Evolutionary conservation across 2,113 vertebrate species (phyloP).

Genomic region (Laticauda colubrina): DNA sequence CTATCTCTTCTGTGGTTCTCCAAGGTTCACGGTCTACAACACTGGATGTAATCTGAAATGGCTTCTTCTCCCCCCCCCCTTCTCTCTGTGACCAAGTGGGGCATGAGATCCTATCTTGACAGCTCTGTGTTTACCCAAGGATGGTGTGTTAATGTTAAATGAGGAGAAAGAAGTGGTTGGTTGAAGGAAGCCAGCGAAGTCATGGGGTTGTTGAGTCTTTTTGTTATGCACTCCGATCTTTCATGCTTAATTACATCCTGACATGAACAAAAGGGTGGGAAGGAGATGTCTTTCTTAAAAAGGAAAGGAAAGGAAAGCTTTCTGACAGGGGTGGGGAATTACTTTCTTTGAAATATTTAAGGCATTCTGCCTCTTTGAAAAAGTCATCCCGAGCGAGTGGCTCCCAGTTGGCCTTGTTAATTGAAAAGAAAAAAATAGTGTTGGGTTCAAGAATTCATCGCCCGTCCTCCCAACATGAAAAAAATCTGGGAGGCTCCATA

Average conservation of each 20-base stretch:
- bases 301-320: neutral
- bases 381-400: constrained; percentile 22
- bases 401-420: constrained; percentile 32
- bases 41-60: neutral
- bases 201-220: neutral
- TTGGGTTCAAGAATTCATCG: neutral
- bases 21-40: neutral
- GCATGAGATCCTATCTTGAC: neutral
- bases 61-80: neutral
- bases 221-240: constrained; percentile 37
- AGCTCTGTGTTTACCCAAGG: constrained; percentile 14
- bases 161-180: constrained; percentile 5
- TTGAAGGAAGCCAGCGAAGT: fast-evolving
- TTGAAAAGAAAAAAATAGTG: neutral
- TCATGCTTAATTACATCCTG: constrained; percentile 61
- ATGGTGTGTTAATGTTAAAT: constrained; percentile 47
- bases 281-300: constrained; percentile 19
- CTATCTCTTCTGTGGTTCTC: neutral
- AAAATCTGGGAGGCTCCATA: neutral
- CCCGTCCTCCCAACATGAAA: neutral
- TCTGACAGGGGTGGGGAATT: constrained; percentile 26
- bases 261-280: constrained; percentile 14
- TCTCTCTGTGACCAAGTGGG: neutral
- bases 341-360: constrained; percentile 61
- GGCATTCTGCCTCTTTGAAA: constrained; percentile 26